These are phyloP conservation scores for Cantharis lateralis DNA, from an alignment of 2,888 invertebrate species.

Conservation along the genomic window DNA sequence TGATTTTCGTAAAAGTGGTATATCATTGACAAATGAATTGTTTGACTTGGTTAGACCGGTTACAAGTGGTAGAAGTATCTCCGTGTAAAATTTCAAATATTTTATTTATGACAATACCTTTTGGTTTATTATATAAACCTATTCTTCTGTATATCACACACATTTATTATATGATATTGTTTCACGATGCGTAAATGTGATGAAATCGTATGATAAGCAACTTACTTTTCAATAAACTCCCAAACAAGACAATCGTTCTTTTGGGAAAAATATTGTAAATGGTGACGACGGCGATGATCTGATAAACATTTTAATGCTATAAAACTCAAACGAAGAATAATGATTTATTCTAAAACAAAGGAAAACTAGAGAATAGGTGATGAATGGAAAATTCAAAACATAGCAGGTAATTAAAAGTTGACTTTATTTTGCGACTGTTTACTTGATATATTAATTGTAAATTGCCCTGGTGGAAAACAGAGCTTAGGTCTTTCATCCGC, in stretches of 20 bases:
- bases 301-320: neutral
- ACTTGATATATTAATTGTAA: neutral
- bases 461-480: neutral
- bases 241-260: neutral
- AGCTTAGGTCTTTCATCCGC: neutral
- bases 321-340: neutral
- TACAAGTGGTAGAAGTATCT: neutral
- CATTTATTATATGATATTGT: neutral
- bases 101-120: neutral
- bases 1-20: neutral
- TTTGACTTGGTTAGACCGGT: neutral
- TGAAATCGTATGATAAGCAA: neutral
- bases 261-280: neutral
- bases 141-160: neutral
- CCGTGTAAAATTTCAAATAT: neutral
- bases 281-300: neutral
- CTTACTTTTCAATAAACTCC: neutral
- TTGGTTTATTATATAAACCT: neutral
- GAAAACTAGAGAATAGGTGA: neutral
- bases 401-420: neutral
- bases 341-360: neutral
- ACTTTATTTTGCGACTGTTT: neutral
- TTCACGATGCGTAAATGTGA: neutral
- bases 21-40: neutral
- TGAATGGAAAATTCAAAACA: neutral